Base-by-base conservation (phyloP, 2,797 vertebrate genomes). In the Sebastes hubbsi region DNA sequence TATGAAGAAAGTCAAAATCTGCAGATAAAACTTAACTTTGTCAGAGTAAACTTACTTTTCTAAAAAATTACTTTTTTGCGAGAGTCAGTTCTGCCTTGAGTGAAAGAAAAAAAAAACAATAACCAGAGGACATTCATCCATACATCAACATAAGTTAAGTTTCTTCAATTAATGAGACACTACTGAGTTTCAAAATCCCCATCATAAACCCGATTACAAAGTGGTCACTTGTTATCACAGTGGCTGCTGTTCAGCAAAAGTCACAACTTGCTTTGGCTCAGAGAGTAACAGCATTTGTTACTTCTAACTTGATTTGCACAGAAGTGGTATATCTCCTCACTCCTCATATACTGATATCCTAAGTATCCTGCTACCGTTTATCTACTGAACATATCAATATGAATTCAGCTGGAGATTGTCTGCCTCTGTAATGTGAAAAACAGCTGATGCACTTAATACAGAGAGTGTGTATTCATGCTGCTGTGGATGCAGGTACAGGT, bases 401-500 rank as follows among this genome's bases (percentile, higher is more conserved):
- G 2, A 25, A 46, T 27, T 62, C 60, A 66, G 66, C 42, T 67
- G 71, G 2, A 8, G 46, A 16, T 24, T 16, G 12, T 64, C 18
- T 59, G 10, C 54, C 16, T 52, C 6, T 46, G 1, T 46, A 46
- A 4, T 38, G 13, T 52, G 20, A 42, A 16, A 25, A 62, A 36
- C 65, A 55, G 30, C 30, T 49, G 56, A 58, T 58, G 22, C 30
- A 3, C 32, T 27, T n/a, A 16, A 55, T 0, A 4, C 29, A 38
- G 36, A 56, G n/a, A 25, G 3, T n/a, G 5, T n/a, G 65, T 20
- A 1, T 58, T 63, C 42, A 27, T 7, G 62, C 59, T 16, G 42
- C 60, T n/a, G 76, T 24, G 72, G 46, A 61, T 30, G 60, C 87
- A 71, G 81, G 83, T 81, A 81, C 85, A 88, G 85, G 82, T 89